A percentile compares a stretch with the other conserved stretches of the same genome.
These are phyloP conservation scores for Monodelphis domestica DNA, from an alignment of 2,797 vertebrate species.

Conservation along the genomic window DNA sequence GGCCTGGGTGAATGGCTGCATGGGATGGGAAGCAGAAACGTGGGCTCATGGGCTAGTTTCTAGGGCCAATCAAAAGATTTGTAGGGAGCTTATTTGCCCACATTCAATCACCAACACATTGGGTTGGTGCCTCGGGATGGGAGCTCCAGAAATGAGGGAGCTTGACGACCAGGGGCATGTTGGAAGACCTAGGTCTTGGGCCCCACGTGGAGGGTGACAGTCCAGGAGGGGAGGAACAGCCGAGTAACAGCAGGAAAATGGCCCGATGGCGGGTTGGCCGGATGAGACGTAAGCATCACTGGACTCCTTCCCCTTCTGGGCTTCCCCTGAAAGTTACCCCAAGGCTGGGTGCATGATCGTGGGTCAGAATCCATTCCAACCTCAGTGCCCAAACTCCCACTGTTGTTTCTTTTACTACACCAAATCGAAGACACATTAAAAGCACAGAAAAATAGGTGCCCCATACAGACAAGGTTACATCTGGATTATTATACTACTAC, in stretches of 20 bases:
- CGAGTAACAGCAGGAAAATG: neutral
- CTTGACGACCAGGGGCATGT: neutral
- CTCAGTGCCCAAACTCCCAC: neutral
- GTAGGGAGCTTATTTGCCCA: fast-evolving
- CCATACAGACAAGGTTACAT: neutral
- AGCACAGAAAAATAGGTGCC: neutral
- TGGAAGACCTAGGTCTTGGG: neutral
- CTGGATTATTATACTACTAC: neutral
- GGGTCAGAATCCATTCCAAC: neutral
- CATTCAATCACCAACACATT: neutral
- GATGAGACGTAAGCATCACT: neutral
- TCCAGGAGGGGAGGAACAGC: neutral
- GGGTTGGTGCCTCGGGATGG: neutral
- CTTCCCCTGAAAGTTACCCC: neutral
- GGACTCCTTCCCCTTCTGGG: neutral
- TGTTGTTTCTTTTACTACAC: neutral
- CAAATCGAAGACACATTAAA: neutral
- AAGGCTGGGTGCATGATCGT: neutral
- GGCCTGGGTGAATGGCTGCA: neutral
- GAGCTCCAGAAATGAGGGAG: neutral
- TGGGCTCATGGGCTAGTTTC: neutral
- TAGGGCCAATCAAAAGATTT: neutral
- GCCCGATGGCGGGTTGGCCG: neutral
- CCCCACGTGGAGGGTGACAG: neutral
- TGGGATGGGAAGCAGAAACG: neutral